Evolutionary conservation across 2,797 vertebrate genomes (phyloP).

Genomic region (Discoglossus pictus): DNA sequence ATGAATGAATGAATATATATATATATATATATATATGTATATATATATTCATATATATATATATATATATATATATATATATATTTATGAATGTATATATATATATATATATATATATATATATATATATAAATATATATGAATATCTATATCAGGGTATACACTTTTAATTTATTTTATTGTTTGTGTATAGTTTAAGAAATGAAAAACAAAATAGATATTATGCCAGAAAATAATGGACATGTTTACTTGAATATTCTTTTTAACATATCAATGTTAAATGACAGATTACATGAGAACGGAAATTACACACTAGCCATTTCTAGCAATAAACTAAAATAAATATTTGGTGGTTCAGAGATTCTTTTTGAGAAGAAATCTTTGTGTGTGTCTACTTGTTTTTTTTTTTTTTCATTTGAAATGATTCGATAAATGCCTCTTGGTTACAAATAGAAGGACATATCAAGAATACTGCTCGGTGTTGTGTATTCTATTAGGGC

Average conservation of each 20-base stretch:
- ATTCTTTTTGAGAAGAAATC: slow-evolving; percentile 36
- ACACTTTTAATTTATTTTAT: slow-evolving; percentile 94
- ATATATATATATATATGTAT: no score
- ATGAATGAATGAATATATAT: no score
- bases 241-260: slow-evolving; percentile 94
- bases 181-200: slow-evolving; percentile 85
- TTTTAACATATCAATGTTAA: slow-evolving; percentile 84
- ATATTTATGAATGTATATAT: no score
- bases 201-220: slow-evolving; percentile 69
- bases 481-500: no score
- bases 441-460: no score
- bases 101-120: no score
- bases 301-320: slow-evolving; percentile 66
- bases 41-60: no score
- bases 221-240: slow-evolving; percentile 86
- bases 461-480: no score
- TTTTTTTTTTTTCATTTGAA: no score
- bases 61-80: no score
- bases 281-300: slow-evolving; percentile 68
- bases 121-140: no score
- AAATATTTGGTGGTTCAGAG: slow-evolving; percentile 30
- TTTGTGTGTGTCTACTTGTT: slow-evolving; percentile 29
- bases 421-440: no score
- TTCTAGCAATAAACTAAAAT: slow-evolving; percentile 90
- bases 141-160: slow-evolving; percentile 57